Evolutionary conservation across 2,113 vertebrate genomes (phyloP), one percentile per base, ranked within the genome.

Genomic region (Ondatra zibethicus): DNA sequence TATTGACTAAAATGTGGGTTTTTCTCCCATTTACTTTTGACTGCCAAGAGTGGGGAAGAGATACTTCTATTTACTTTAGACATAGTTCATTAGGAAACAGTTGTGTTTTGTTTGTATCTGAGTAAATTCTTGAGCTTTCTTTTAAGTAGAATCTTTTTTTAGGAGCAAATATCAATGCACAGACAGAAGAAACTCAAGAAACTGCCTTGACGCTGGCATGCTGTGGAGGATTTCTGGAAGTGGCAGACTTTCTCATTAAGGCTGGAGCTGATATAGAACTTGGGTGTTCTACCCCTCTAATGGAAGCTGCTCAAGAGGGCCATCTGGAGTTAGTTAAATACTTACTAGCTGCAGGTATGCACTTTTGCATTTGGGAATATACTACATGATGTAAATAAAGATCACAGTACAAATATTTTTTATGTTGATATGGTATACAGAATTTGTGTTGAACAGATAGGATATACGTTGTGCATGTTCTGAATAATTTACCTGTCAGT

Each of bases 121-220:
- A 89, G 85, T 88, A 88, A 96, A 29, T 93, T 92, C 52, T 86
- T 96, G 66, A 78, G n/a, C 73, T 92, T 92, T 52, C 82, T 94
- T 92, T 93, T 91, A 96, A 96, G 93, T 92, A 77, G 33, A 78
- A 89, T 94, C 29, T 97, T 63, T 97, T 89, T 97, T 97, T 94
- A 99, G 99, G 99, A 98, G 99, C 99, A 58, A 99, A 99, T 98
- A 99, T 99, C 98, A 99, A 99, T 68, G 99, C 99, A 91, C 99
- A 99, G 97, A 99, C 99, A 39, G 99, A 99, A 98, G 99, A 99
- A 98, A 99, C 99, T 0, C 99, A 99, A 97, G 99, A 99, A 98
- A 99, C 99, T 0, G 99, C 99, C 3, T 97, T 99, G 92, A 99
- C 99, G 86, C 98, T 99, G 97, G 99, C 99, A 45, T 99, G 99